Evolutionary conservation across 1,140 invertebrate genomes (phyloP).

Genomic region (Bradysia coprophila): DNA sequence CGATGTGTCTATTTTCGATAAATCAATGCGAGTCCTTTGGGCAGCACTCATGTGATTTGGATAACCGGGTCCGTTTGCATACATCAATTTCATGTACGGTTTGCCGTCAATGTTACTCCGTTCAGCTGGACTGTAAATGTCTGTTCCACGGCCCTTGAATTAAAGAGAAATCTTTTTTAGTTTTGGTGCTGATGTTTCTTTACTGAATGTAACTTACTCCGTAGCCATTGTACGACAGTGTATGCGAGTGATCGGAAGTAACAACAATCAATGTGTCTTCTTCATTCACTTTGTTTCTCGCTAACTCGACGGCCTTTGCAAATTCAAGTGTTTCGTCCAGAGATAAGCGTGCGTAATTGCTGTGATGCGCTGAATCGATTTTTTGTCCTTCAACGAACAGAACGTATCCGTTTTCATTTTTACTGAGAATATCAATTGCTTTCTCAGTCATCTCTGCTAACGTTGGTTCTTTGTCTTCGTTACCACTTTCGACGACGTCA

Average conservation of each 20-base stretch:
- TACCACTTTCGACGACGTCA: constrained; percentile 27
- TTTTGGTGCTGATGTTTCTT: not conserved
- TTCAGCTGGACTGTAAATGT: constrained; percentile 26
- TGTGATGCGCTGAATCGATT: constrained; percentile 71
- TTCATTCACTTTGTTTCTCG: constrained; percentile 27
- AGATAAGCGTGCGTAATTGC: constrained; percentile 44
- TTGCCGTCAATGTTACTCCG: constrained; percentile 23
- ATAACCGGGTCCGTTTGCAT: constrained; percentile 45
- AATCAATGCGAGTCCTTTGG: not conserved
- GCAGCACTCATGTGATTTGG: not conserved
- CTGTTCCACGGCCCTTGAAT: constrained; percentile 24
- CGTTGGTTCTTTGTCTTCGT: constrained; percentile 29
- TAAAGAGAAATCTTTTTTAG: not conserved
- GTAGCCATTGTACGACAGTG: constrained; percentile 42
- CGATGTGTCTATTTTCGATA: not conserved
- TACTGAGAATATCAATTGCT: constrained; percentile 58
- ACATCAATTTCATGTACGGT: constrained; percentile 47
- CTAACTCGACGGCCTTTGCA: constrained; percentile 31
- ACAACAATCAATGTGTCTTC: constrained; percentile 45
- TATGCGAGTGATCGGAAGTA: constrained; percentile 49
- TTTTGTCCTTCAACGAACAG: constrained; percentile 37
- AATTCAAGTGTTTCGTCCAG: constrained; percentile 43
- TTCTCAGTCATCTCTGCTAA: constrained; percentile 65
- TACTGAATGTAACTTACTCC: constrained; percentile 22
- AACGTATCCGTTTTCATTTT: constrained; percentile 47